These are phyloP conservation scores for Pristionchus fissidentatus DNA, from an alignment of 2,888 invertebrate genomes.

Conservation along the genomic window DNA sequence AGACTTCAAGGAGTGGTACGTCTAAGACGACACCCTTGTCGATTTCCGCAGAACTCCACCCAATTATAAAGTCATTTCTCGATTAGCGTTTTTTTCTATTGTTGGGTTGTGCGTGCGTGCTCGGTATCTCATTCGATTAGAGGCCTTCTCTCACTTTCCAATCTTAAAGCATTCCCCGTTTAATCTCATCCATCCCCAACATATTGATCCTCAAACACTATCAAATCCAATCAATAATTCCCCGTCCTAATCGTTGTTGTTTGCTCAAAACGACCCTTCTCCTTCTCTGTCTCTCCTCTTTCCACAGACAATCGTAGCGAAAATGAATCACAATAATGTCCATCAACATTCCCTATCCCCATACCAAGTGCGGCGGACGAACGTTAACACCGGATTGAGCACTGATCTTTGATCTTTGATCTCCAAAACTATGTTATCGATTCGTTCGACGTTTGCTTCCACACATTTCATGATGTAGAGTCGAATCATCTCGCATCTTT, in stretches of 20 bases:
- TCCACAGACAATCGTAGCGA: conserved; percentile 23
- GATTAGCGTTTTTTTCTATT: too few relatives aligned
- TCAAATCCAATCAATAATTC: conserved; percentile 26
- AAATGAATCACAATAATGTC: neutral
- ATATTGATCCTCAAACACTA: neutral
- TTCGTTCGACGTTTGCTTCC: conserved; percentile 24
- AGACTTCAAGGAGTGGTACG: conserved; percentile 75
- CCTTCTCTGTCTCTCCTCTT: too few relatives aligned
- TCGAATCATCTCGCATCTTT: conserved; percentile 1
- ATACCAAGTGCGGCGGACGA: conserved; percentile 35
- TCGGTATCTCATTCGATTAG: too few relatives aligned
- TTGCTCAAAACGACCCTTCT: conserved; percentile 27
- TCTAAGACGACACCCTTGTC: conserved; percentile 50
- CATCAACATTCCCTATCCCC: neutral
- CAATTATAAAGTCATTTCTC: neutral
- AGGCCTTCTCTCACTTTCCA: neutral
- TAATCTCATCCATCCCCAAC: conserved; percentile 9
- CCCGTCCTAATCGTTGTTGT: neutral
- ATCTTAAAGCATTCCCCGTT: neutral
- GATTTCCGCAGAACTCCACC: neutral
- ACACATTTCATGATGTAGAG: conserved; percentile 45
- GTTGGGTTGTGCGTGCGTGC: conserved; percentile 25
- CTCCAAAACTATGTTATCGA: conserved; percentile 24
- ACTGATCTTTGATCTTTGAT: neutral
- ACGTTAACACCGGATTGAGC: neutral